Base-by-base conservation (phyloP, 2,113 vertebrate species). In the Myocastor coypus region DNA sequence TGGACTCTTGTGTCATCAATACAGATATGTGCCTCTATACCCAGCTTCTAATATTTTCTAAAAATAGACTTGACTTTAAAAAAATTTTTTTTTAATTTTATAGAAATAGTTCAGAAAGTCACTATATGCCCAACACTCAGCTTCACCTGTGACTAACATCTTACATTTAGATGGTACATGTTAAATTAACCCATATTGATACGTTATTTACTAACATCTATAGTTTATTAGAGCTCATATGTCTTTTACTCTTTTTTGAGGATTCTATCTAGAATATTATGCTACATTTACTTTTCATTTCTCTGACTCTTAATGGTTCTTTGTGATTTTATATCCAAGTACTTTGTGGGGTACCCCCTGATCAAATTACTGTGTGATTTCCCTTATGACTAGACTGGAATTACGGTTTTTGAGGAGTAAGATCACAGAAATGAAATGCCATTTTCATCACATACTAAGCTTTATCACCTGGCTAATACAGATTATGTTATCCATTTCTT, bases 221-320 rank as follows among this genome's bases (percentile, higher is more conserved):
- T 85, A 85, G 28, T 71, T 77, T 86, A 64, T 93, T 96, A 50
- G 42, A 40, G 57, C 63, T 91, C 50, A 77, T 14, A 4, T 63
- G 83, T 78, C 17, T 52, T 61, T 91, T 91, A 85, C 88, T 92
- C 59, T 90, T 22, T 22, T 96, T 87, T 61, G 4, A 91, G 22
- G 50, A 82, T 93, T 59, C 37, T n/a, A 92, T 82, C 37, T 22
- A 78, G 37, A 28, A 92, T 66, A 78, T 59, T 50, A 85, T 3
- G n/a, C 92, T 92, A 61, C 13, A 68, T 94, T 92, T 94, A 37
- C 2, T 97, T 92, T 10, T 83, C 78, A 32, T 66, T 9, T 86
- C 57, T 91, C 85, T 82, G 22, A 87, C 46, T 77, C 61, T 40
- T 42, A 30, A 46, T 93, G 12, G 11, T 81, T 89, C 61, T 83